Base-by-base conservation (phyloP, 2,113 vertebrate species). In the Percopsis transmontana region DNA sequence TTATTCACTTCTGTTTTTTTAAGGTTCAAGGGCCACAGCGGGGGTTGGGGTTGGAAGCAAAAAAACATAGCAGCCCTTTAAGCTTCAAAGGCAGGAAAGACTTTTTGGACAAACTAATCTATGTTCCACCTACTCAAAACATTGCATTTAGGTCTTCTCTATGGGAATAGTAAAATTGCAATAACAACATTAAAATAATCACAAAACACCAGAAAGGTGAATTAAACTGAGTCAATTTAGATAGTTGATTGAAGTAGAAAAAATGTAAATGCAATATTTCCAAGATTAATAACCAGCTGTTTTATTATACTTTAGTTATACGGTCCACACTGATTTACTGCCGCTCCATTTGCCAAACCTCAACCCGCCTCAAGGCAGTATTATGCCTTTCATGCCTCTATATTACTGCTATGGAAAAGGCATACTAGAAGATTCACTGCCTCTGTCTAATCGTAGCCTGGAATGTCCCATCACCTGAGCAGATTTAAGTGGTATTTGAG, bases 1-100 rank as follows among this genome's bases (percentile, higher is more conserved):
- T 87, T 72, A 88, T 88, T 85, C 58, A 86, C 42, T 48, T 1
- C 1, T 40, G 9, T 48, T 74, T 74, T 19, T 76, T 68, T 75
- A 3, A n/a, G 16, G 5, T 47, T 38, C 5, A 33, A 1, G 27
- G 8, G 8, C 5, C 27, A 33, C 27, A 33, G 27, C 27, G 8
- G 27, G 27, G 27, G 8, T 4, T 6, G 27, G 8, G 27, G 27
- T 52, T 58, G n/a, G n/a, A n/a, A n/a, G n/a, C n/a, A n/a, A n/a
- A n/a, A n/a, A n/a, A n/a, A n/a, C n/a, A n/a, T n/a, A n/a, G n/a
- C 5, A 33, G 27, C 27, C 27, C 27, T 2, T 33, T 33, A 1
- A 33, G 5, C 8, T 33, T 33, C 27, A 33, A 33, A 33, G 27
- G 27, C 27, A 33, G 5, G 27, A 4, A 7, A 33, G 7, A 33